Base-by-base conservation (phyloP, 1,140 invertebrate genomes). In the Caenorhabditis inopinata region DNA sequence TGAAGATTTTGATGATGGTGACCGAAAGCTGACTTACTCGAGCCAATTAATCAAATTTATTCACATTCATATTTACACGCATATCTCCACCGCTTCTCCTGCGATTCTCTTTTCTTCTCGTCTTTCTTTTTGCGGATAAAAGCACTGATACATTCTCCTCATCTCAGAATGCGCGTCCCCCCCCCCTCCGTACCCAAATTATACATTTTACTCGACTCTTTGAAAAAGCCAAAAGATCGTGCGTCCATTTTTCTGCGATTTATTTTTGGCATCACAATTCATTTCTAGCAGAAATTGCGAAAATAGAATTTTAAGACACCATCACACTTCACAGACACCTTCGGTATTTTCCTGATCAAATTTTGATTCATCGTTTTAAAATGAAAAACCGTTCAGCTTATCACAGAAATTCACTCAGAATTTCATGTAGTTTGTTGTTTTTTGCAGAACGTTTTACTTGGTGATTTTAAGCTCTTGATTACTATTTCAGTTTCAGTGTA, bases 41-140 rank as follows among this genome's bases (percentile, higher is more conserved):
- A 38, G 58, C 58, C 58, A 68, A 68, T 68, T 68, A 68, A 68
- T 68, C 58, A 68, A 68, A 68, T 68, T 68, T 68, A 68, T 68
- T 68, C 58, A 68, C 58, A 68, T 68, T 68, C 58, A 68, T 32
- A 68, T 68, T 68, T 32, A 18, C 58, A 68, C 58, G 38, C 58
- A 68, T 68, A 68, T 68, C 58, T 68, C 58, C 58, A 68, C 16
- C 29, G 58, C 58, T 68, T 68, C 51, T 58, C 51, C 27, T 58
- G 27, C 51, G 27, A 18, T 68, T n/a, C 58, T 42, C 27, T 18
- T 68, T 14, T 68, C 32, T 11, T 32, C 12, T 68, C 27, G 2
- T 38, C 38, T 18, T 62, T 62, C 35, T 68, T 68, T 68, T 25
- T 7, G 58, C n/a, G n/a, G n/a, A n/a, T 16, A 18, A 68, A 68